These are phyloP conservation scores for Leptatherina wallacei DNA, from an alignment of 2,797 vertebrate species.

Conservation along the genomic window DNA sequence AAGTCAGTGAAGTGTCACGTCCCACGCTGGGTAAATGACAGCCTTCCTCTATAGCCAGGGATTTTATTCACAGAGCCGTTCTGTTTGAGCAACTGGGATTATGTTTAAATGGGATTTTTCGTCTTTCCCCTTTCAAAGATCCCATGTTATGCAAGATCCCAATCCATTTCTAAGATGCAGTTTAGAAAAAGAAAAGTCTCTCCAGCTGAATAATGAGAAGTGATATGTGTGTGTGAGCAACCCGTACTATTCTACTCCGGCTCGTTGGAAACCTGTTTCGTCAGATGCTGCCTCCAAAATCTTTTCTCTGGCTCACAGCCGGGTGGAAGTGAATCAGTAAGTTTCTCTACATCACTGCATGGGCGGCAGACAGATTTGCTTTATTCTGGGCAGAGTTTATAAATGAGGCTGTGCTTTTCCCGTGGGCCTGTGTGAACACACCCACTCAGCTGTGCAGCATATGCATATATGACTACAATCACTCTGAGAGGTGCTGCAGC, in stretches of 20 bases:
- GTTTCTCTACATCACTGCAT: conserved; percentile 48
- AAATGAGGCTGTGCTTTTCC: conserved; percentile 61
- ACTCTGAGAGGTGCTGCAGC: conserved; percentile 18
- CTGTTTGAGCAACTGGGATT: conserved; percentile 66
- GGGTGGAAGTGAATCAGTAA: conserved; percentile 49
- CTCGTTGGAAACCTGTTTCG: conserved; percentile 30
- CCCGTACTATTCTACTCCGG: not conserved
- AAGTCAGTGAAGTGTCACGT: conserved; percentile 68
- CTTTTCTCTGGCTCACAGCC: conserved; percentile 24
- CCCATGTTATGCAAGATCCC: conserved; percentile 43
- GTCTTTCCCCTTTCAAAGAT: conserved; percentile 39
- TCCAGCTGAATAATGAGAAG: conserved; percentile 33
- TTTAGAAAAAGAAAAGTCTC: conserved; percentile 32
- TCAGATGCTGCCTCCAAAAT: conserved; percentile 45
- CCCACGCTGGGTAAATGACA: conserved; percentile 72
- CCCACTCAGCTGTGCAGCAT: conserved; percentile 70
- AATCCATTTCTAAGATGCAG: conserved; percentile 39
- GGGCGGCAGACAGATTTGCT: conserved; percentile 58
- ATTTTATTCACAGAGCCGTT: conserved; percentile 65
- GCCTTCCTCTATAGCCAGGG: conserved; percentile 62
- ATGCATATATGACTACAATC: conserved; percentile 47
- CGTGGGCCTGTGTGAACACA: conserved; percentile 56
- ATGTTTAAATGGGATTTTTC: conserved; percentile 52
- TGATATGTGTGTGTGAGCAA: not conserved
- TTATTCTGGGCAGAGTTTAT: conserved; percentile 52